Evolutionary conservation across 2,797 vertebrate species (phyloP).

Genomic region (Pangasius macronema): DNA sequence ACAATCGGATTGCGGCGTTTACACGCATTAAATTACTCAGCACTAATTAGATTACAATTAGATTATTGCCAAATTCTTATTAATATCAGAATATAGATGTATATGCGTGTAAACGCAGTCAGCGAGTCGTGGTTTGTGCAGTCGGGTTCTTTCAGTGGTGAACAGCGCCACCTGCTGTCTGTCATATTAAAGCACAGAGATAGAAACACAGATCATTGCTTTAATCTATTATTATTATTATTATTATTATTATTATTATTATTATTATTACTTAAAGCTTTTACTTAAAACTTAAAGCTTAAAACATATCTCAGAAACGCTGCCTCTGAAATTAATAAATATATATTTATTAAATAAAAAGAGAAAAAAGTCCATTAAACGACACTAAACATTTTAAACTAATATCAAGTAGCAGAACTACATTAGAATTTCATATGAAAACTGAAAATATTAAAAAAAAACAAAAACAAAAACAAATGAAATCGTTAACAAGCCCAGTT

Average conservation of each 20-base stretch:
- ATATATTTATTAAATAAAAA: neutral
- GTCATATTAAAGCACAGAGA: neutral
- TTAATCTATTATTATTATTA: neutral
- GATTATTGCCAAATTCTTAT: too few relatives aligned
- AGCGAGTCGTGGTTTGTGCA: neutral
- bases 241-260: neutral
- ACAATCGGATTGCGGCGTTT: too few relatives aligned
- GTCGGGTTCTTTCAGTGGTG: constrained; percentile 11
- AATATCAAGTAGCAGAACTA: neutral
- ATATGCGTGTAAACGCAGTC: too few relatives aligned
- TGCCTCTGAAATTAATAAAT: neutral
- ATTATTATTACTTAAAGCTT: neutral
- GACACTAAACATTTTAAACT: neutral
- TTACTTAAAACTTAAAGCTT: neutral
- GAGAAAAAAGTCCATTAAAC: neutral
- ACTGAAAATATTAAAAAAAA: neutral
- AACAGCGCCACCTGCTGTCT: constrained; percentile 47
- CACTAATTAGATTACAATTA: too few relatives aligned
- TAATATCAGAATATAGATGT: too few relatives aligned
- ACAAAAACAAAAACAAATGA: too few relatives aligned
- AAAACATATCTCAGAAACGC: neutral
- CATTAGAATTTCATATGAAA: neutral
- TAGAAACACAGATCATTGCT: neutral
- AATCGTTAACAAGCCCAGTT: neutral
- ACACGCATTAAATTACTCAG: too few relatives aligned